Evolutionary conservation across 2,797 vertebrate genomes (phyloP), one percentile per base, ranked within the genome.

Genomic region (Platyrinchus mystaceus): DNA sequence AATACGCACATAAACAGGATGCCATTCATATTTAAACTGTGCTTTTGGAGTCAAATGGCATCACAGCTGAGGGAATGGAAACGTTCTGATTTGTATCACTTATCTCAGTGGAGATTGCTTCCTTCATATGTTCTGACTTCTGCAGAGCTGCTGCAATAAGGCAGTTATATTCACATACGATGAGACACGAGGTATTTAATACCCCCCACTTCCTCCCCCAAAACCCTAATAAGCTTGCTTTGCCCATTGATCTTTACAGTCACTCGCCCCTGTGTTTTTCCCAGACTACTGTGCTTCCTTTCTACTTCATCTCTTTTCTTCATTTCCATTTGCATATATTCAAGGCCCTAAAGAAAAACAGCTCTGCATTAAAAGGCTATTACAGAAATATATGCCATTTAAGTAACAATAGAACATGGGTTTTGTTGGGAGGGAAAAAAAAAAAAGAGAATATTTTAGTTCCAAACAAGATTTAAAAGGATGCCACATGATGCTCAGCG

Each of bases 21-120:
- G 94, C 91, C 83, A 94, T 96, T 96, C 92, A 91, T 94, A 96
- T 95, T 96, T 94, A 95, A 96, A 93, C 85, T 94, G 91, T 20
- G 79, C 80, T 93, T 93, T 95, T 34, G 75, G 89, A 93, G 84
- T 59, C 3, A 55, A 80, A 67, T 63, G 91, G 91, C 89, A 94
- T 77, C 94, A 64, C 80, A 88, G 89, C 84, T 49, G 70, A 95
- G 87, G 77, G 90, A 95, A 94, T 90, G 89, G 83, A 93, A 94
- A 87, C 3, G 19, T 60, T 95, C 95, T 94, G 93, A 96, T 96
- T 93, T 91, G 94, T 95, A 88, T 95, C 77, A 60, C 91, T 95
- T 91, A 87, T 79, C 74, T 89, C 94, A 87, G 82, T 49, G 74
- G 77, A 96, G 80, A 80, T 41, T 91, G 82, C 86, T 93, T 86